Base-by-base conservation (phyloP, 2,113 vertebrate genomes). In the Corythoichthys haematopterus region DNA sequence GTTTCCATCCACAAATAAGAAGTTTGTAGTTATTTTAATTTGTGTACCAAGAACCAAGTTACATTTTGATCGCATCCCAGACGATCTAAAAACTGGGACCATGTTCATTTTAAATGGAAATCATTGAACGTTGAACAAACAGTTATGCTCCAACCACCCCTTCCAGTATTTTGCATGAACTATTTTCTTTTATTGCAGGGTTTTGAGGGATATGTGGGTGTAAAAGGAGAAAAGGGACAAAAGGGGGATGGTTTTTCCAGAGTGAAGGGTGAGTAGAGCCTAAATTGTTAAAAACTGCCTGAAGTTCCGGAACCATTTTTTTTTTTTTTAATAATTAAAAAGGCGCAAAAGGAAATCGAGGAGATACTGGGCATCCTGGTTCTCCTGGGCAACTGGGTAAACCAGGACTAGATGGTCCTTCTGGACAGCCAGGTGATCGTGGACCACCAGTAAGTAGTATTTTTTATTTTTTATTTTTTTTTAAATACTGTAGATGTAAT, bases 361-460 rank as follows among this genome's bases (percentile, higher is more conserved):
- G 95, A 59, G 70, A 77, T 46, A 82, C 87, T 72, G 95, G 94
- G 35, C 37, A 10, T 1, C 61, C 68, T 66, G 94, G 88, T 50
- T n/a, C n/a, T 65, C 36, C 47, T 67, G 88, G 89, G 64, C 11
- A 10, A 70, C 74, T 73, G 0, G 94, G 94, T 66, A 38, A 38
- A 1, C 87, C 87, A 14, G 94, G 94, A 66, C 86, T 71, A 4
- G 89, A 93, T 77, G 95, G 93, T 8, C 10, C 50, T 3, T 84
- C 88, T 80, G 95, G 95, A 10, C 46, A 73, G 16, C 51, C 75
- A 65, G 95, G 95, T 40, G 88, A 88, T n/a, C 91, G 84, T 62
- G 94, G 95, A 28, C 77, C 77, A 73, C 90, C 81, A 10, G 95
- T 97, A 84, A 91, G 93, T 90, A 28, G 20, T 28, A 28, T 28